Base-by-base conservation (phyloP, 2,888 invertebrate species). In the Sycophila texana region DNA sequence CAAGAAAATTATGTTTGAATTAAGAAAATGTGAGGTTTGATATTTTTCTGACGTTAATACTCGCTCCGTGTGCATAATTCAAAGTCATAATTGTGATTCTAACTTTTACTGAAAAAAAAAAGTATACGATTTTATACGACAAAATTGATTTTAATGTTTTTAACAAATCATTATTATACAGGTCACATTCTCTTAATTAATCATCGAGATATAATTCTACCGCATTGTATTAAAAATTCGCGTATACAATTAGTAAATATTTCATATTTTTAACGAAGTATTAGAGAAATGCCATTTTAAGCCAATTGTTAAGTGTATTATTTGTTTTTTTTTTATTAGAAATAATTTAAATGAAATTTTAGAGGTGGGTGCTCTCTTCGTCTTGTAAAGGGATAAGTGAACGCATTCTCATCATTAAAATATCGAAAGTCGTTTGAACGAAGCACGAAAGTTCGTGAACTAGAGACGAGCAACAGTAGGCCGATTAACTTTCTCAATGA, bases 401-500 rank as follows among this genome's bases (percentile, higher is more conserved):
- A 18, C n/a, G 51, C 26, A 63, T 78, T 57, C 22, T 51, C 10
- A 58, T 51, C 49, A 47, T 65, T 22, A 18, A 30, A 58, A 63
- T 39, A 39, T 77, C 51, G 61, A 70, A 65, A 10, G 20, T 66
- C 12, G 26, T 57, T 26, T 71, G 55, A 20, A 71, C 47, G 67
- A 71, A 53, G 61, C 67, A 72, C 71, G 5, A 55, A 74, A 72
- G 26, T 47, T 55, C 22, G 61, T 51, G 30, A 5, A 13, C 39
- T 16, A 58, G 30, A 22, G 57, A 30, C 51, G 66, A 74, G 26
- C 22, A 57, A 65, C 22, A 70, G 39, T 65, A 72, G 18, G 49
- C 67, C 66, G 66, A 77, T 77, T 67, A 26, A 49, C n/a, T 22
- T 75, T 71, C 12, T 47, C 57, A 57, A 63, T 49, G n/a, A 58